A percentile compares a stretch with the other conserved stretches of the same genome.
These are phyloP conservation scores for Lydus trimaculatus DNA, from an alignment of 2,888 invertebrate species.

Conservation along the genomic window DNA sequence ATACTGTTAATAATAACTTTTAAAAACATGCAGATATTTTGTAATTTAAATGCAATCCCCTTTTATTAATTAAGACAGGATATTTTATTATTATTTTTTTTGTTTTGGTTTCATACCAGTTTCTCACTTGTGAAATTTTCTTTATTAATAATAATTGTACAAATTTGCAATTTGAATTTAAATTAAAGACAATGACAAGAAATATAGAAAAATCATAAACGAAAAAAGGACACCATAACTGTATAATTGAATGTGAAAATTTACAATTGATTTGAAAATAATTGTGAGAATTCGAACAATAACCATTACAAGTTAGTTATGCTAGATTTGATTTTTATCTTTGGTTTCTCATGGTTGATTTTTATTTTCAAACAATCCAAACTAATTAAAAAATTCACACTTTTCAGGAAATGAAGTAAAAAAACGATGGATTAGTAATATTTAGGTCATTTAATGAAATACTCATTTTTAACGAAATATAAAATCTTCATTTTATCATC, in stretches of 20 bases:
- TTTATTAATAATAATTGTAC: not conserved
- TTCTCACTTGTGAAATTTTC: not conserved
- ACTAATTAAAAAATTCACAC: not conserved
- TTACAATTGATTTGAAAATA: not conserved
- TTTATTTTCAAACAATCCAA: not conserved
- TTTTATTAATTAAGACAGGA: not conserved
- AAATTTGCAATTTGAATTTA: not conserved
- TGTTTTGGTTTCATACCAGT: not conserved
- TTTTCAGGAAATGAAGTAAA: conserved; percentile 3
- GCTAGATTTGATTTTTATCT: not conserved
- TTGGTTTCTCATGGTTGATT: not conserved
- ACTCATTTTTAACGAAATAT: not conserved
- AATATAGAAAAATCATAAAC: not conserved
- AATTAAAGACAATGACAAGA: not conserved
- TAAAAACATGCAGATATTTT: not conserved
- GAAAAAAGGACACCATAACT: too few species aligned
- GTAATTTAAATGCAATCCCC: not conserved
- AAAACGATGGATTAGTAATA: too few species aligned
- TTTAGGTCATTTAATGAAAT: too few species aligned
- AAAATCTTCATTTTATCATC: too few species aligned
- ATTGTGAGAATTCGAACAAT: not conserved
- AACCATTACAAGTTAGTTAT: not conserved
- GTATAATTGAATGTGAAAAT: not conserved
- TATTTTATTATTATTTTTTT: not conserved
- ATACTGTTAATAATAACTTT: not conserved